Evolutionary conservation across 2,113 vertebrate genomes (phyloP).

Genomic region (Plotosus lineatus): DNA sequence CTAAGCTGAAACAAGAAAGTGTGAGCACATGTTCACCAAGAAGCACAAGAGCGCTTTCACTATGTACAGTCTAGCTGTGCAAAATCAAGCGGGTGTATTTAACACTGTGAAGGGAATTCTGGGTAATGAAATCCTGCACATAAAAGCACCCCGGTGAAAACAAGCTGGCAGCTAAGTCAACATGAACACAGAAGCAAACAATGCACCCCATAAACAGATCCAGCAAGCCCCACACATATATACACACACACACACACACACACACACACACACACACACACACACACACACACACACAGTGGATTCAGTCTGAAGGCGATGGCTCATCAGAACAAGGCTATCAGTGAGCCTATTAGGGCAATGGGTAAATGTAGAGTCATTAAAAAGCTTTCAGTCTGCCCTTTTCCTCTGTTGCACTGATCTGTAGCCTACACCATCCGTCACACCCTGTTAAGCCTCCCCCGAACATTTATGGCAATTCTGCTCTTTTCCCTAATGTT

Average conservation of each 20-base stretch:
- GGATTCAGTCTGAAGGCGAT: conserved; percentile 45
- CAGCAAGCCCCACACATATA: background rate
- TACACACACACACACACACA: conserved; percentile 5
- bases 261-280: background rate
- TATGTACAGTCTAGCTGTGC: conserved; percentile 3
- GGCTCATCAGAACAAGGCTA: conserved; percentile 48
- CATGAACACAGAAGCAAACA: conserved; percentile 18
- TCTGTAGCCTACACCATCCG: conserved; percentile 31
- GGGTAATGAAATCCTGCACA: conserved; percentile 33
- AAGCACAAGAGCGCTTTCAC: background rate
- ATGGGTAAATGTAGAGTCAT: conserved; percentile 39
- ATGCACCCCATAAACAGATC: conserved; percentile 32
- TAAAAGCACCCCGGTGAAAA: conserved; percentile 26
- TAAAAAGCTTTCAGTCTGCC: conserved; percentile 46
- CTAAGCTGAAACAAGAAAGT: background rate
- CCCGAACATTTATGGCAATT: conserved; percentile 36
- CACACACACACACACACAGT: conserved; percentile 22
- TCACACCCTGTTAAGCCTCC: conserved; percentile 43
- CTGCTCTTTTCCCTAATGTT: conserved; percentile 40
- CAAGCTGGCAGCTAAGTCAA: conserved; percentile 34
- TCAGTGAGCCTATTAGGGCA: conserved; percentile 43
- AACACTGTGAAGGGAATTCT: conserved; percentile 33
- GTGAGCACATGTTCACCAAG: background rate
- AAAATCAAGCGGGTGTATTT: conserved; percentile 6
- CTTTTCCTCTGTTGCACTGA: conserved; percentile 23